Conservation (phyloP, 2,797 vertebrate species). For the Taeniopygia guttata region DNA sequence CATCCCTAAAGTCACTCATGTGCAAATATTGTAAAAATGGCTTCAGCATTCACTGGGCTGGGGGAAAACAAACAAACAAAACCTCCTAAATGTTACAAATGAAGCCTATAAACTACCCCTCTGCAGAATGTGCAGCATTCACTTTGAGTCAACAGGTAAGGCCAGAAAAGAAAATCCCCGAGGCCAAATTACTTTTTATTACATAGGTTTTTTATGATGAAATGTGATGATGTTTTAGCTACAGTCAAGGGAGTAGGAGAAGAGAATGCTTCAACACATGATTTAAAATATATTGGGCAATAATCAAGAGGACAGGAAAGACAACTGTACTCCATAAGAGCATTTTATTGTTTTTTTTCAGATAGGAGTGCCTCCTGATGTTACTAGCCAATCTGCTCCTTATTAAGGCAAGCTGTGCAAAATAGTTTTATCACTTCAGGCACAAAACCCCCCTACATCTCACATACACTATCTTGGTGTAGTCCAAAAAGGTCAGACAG, state of each 20-base stretch:
- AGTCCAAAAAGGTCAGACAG: background rate
- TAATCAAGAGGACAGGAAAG: background rate
- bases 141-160: background rate
- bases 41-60: background rate
- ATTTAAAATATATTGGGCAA: background rate
- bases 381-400: background rate
- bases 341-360: background rate
- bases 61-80: background rate
- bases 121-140: background rate
- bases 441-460: background rate
- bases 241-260: background rate
- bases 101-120: background rate
- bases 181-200: background rate
- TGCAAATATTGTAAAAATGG: background rate
- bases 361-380: background rate
- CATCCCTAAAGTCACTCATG: background rate
- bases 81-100: background rate
- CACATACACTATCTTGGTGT: background rate
- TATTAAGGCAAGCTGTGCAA: constrained; percentile 35
- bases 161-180: background rate
- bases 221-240: background rate
- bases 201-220: background rate
- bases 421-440: constrained; percentile 19
- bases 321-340: background rate
- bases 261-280: background rate